These are phyloP conservation scores for Ectemnius continuus DNA, from an alignment of 2,888 invertebrate genomes.

Conservation along the genomic window DNA sequence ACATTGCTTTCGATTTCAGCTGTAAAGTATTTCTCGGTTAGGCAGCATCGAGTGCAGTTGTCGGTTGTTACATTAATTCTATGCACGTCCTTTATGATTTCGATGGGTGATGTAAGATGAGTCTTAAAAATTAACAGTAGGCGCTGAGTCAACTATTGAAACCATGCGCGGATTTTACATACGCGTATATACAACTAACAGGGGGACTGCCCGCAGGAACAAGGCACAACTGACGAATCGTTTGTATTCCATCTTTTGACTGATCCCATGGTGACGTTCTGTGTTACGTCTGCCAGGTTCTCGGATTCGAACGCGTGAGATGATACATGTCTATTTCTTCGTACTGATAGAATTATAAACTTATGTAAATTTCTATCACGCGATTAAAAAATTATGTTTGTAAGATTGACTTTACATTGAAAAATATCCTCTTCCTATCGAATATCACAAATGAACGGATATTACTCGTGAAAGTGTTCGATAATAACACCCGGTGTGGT, in stretches of 20 bases:
- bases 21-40: constrained; percentile 36
- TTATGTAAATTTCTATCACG: constrained; percentile 49
- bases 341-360: constrained; percentile 44
- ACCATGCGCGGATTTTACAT: constrained; percentile 41
- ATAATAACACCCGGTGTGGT: too few relatives aligned
- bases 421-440: constrained; percentile 51
- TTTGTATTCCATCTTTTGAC: constrained; percentile 52
- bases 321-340: constrained; percentile 34
- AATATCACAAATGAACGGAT: constrained; percentile 55
- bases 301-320: constrained; percentile 23
- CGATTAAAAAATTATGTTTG: constrained; percentile 55
- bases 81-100: constrained; percentile 24
- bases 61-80: constrained; percentile 28
- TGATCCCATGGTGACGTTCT: constrained; percentile 37
- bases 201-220: constrained; percentile 64
- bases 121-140: constrained; percentile 53
- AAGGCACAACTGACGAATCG: constrained; percentile 67
- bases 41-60: constrained; percentile 45
- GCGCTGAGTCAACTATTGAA: constrained; percentile 40
- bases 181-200: constrained; percentile 52
- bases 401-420: constrained; percentile 49
- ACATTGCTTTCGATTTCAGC: constrained; percentile 43
- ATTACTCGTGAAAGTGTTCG: constrained; percentile 32
- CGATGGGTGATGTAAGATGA: constrained; percentile 28
- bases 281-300: not conserved